Evolutionary conservation across 2,888 invertebrate genomes (phyloP), one percentile per base, ranked within the genome.

Genomic region (Noctua pronuba): DNA sequence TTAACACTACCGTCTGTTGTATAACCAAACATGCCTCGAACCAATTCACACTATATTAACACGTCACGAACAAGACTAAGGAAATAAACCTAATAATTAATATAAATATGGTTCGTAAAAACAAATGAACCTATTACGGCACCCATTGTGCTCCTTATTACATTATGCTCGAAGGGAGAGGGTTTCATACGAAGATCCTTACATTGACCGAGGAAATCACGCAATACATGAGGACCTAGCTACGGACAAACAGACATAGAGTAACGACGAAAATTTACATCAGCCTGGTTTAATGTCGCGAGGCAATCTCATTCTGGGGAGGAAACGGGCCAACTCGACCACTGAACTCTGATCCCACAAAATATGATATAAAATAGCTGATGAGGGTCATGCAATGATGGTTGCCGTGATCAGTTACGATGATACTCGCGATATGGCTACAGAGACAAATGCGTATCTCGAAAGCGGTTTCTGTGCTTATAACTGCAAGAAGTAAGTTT

Each of bases 231-330:
- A 89, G 86, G 86, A 88, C 88, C 85, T 55, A 86, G 86, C 90
- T 86, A 88, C 91, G 91, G 92, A 94, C 94, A 93, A 94, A 94
- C 94, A 95, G 93, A 93, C 93, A 92, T 86, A 90, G 89, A 89
- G 91, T 93, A 94, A 95, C 94, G 93, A 93, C 92, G 94, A 94
- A 95, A 95, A 96, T 96, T 95, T 96, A 96, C 95, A 96, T 96
- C 94, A 94, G 94, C 93, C 92, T 90, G 93, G 95, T 94, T 95
- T 96, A 96, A 96, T 96, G 95, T 96, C 95, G 94, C 94, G 94
- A 92, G 91, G 95, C 95, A 95, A 96, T 96, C 95, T 96, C 95
- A 94, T 96, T 96, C 92, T 92, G 90, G 91, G 90, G 91, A 94
- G 95, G 95, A 95, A 95, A 93, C 94, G 91, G 93, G 90, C 91